phyloP scores from a whole-genome alignment of 2,113 vertebrate genomes.

The Erythrolamprus reginae region DNA sequence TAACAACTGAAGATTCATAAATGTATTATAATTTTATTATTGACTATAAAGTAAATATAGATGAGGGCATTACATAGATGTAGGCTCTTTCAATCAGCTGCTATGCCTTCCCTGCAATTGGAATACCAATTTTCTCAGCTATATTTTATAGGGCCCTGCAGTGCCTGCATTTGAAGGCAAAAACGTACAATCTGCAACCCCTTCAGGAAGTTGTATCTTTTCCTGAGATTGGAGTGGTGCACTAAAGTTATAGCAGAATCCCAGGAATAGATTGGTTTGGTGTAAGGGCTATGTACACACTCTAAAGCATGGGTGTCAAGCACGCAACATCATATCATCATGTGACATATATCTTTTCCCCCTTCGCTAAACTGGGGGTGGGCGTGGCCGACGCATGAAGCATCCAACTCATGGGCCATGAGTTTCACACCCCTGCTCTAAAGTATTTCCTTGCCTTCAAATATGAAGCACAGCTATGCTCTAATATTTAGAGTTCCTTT shows the following conservation, averaged over 20 bases:
- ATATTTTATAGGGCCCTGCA: background rate
- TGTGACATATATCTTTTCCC: too few relatives aligned
- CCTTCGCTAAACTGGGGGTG: too few relatives aligned
- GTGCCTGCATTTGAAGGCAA: background rate
- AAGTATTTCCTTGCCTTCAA: background rate
- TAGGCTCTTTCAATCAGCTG: background rate
- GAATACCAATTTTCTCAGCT: background rate
- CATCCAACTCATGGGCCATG: too few relatives aligned
- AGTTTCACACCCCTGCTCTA: too few relatives aligned
- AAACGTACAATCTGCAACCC: background rate
- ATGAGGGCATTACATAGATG: background rate
- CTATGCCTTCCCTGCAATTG: background rate
- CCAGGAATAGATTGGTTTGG: background rate
- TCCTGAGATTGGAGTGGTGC: background rate
- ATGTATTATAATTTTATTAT: background rate
- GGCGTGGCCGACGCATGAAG: too few relatives aligned
- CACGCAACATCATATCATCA: too few relatives aligned
- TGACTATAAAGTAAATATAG: background rate
- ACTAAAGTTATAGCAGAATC: background rate
- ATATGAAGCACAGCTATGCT: background rate
- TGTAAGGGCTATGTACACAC: background rate
- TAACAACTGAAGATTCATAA: background rate
- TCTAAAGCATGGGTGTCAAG: background rate
- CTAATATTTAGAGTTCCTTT: background rate
- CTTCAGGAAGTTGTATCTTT: background rate